Conservation (phyloP, 2,113 vertebrate species). For the Tamias sibiricus region DNA sequence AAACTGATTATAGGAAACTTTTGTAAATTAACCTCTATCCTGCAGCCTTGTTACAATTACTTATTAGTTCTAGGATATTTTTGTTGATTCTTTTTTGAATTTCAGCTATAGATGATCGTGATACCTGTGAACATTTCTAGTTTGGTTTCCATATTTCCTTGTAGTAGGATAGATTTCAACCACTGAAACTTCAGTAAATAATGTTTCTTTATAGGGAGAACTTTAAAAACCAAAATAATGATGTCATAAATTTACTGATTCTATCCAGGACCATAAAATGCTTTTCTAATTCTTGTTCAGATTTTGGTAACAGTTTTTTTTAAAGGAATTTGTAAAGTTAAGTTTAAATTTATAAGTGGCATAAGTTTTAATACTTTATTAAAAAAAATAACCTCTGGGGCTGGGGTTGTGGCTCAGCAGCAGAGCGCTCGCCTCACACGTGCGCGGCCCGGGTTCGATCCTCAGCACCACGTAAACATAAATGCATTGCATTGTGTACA, state of each 20-base stretch:
- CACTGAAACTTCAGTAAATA: background rate
- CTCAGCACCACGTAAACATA: too few species aligned
- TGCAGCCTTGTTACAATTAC: background rate
- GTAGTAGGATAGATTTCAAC: background rate
- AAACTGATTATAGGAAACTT: too few species aligned
- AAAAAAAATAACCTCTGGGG: too few species aligned
- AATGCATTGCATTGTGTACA: too few species aligned
- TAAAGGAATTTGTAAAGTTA: background rate
- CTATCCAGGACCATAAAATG: background rate
- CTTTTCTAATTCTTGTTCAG: background rate
- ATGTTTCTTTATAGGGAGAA: background rate
- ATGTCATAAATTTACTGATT: background rate
- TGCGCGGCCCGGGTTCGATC: too few species aligned
- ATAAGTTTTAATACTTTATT: background rate
- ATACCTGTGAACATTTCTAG: background rate
- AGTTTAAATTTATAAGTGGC: background rate
- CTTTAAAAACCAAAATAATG: background rate
- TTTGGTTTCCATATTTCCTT: background rate
- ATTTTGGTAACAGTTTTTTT: background rate
- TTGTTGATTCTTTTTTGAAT: background rate
- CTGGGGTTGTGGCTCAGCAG: too few species aligned
- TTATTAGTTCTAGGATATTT: background rate
- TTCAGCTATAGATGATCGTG: background rate
- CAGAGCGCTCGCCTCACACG: too few species aligned
- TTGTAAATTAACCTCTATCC: too few species aligned